Base-by-base conservation (phyloP, 2,888 invertebrate species). In the Cotesia congregata region DNA sequence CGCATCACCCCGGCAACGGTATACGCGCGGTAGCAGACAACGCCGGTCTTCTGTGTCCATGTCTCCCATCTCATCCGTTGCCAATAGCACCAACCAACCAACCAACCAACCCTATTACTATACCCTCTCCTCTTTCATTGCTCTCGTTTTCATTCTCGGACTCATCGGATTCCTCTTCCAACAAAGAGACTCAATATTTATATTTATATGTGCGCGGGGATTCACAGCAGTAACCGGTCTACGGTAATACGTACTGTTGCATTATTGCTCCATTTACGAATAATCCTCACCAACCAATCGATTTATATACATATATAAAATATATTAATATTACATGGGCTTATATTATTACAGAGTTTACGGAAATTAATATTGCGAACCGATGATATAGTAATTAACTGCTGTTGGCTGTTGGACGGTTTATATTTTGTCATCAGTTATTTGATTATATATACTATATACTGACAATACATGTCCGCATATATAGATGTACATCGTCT, bases 1-100 rank as follows among this genome's bases (percentile, higher is more conserved):
- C 78, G 76, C 78, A 79, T 79, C 79, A 79, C 72, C 75, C 75
- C 79, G 79, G 75, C 79, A 77, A 75, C 30, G 30, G 30, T 30
- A 30, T 30, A 30, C 50, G 50, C 50, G 50, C 72, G 50, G 76
- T 40, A 30, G 30, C 30, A 30, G 30, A 0, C 30, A 30, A 4
- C 30, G 30, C 3, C 30, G 30, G 30, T 30, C 30, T 30, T 30
- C 30, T 30, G 30, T 30, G 3, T 30, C 3, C 30, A 30, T 30
- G n/a, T 64, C 64, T 65, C 76, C 60, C 65, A n/a, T 62, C 59
- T 15, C 72, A 65, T 72, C 65, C 72, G 50, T 50, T 50, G 62
- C 72, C 41, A 72, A 40, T 40, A 62, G 71, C 61, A 50, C 50
- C 30, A 30, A 30, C 30, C 30, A 30, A 30, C 30, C 30, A 20